Base-by-base conservation (phyloP, 1,140 invertebrate genomes). In the Platorchestia sp. region DNA sequence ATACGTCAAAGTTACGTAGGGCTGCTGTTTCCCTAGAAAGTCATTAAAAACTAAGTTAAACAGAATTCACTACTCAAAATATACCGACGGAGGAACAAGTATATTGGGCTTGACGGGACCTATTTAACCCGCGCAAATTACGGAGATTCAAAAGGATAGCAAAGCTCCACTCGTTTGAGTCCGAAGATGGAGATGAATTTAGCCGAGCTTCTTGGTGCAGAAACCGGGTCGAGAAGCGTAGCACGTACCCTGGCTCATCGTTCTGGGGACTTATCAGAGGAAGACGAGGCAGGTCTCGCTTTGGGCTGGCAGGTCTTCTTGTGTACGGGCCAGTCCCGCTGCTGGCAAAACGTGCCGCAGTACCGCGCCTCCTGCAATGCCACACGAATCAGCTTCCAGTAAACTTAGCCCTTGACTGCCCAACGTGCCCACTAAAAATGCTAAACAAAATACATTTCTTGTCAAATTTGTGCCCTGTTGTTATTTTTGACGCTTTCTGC, bases 271-370 rank as follows among this genome's bases (percentile, higher is more conserved):
- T 96, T 95, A 95, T 97, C 97, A n/a, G 96, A 96, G 36, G 91
- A 7, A 6, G 91, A 93, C 19, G 96, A 86, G 90, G 96, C 95
- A 22, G 97, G 97, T 86, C 97, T 96, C 93, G 96, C 96, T 96
- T 97, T 96, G 95, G 97, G 97, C 93, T 97, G 96, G 96, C 97
- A 97, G 91, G 97, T 97, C 95, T 97, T 97, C 96, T 97, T 97
- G 96, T 97, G 97, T 43, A 97, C 97, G 36, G 97, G 97, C 97
- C 97, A 97, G 96, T 97, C 97, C 75, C 97, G 97, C 95, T 97
- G 97, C 96, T 97, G 97, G 96, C 97, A 97, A 89, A 96, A 97
- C 93, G 97, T 97, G 47, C 97, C 97, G 97, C 97, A 97, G 96
- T 97, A 97, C 95, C 97, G 95, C n/a, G 97, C 97, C 95, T 97